A percentile compares a stretch with the other conserved stretches of the same genome.
Conservation (phyloP, 2,888 invertebrate species). For the Orthonychiurus folsomi region DNA sequence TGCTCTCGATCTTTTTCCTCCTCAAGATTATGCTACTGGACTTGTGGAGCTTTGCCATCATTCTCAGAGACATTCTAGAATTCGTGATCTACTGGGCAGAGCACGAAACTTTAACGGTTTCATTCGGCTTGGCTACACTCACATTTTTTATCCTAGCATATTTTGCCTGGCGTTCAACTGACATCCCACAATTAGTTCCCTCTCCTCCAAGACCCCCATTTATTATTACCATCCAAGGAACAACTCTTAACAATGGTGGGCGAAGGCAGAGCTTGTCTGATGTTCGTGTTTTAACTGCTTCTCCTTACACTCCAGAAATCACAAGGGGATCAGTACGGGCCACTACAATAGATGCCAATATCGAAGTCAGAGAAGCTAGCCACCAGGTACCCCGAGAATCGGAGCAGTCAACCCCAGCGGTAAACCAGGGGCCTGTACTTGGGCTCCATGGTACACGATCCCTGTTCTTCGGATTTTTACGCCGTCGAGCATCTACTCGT, state of each 20-base stretch:
- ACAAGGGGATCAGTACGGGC: not conserved
- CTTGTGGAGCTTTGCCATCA: slow-evolving; percentile 27
- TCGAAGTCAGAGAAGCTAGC: not conserved
- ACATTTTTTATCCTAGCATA: slow-evolving; percentile 18
- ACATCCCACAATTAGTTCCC: slow-evolving; percentile 32
- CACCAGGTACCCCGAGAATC: not conserved
- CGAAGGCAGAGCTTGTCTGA: slow-evolving; percentile 30
- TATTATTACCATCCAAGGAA: slow-evolving; percentile 31
- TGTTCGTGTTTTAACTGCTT: slow-evolving; percentile 27
- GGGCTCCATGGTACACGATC: slow-evolving; percentile 6
- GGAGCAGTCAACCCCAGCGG: not conserved
- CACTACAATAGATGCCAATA: too few relatives aligned
- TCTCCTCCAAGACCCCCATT: slow-evolving; percentile 34
- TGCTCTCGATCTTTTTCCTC: slow-evolving; percentile 1
- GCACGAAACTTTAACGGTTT: slow-evolving; percentile 20
- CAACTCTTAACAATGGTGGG: slow-evolving; percentile 12
- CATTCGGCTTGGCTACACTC: slow-evolving; percentile 18
- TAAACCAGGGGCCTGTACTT: not conserved
- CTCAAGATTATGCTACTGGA: slow-evolving; percentile 35
- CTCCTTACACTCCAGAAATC: slow-evolving; percentile 16
- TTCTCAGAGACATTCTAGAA: slow-evolving; percentile 31
- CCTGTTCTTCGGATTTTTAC: slow-evolving; percentile 23
- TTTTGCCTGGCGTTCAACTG: slow-evolving; percentile 36
- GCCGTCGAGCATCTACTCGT: slow-evolving; percentile 17
- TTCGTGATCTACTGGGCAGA: slow-evolving; percentile 23